Base-by-base conservation (phyloP, 1,140 invertebrate genomes). In the Ptiloglossa arizonensis region DNA sequence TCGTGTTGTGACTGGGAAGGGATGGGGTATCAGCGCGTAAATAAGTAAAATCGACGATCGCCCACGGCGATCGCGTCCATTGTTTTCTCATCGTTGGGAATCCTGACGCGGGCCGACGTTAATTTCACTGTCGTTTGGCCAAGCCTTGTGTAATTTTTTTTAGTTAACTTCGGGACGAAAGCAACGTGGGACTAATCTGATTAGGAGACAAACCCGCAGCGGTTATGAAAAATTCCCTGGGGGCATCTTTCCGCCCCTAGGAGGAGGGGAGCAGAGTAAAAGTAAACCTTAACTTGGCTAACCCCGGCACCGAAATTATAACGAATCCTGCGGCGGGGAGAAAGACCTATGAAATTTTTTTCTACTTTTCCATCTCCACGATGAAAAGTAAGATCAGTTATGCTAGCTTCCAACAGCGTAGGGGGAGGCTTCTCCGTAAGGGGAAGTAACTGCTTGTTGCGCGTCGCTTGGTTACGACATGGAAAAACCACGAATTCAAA, bases 401-500 rank as follows among this genome's bases (percentile, higher is more conserved):
- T 24, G 15, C 59, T 35, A 73, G 13, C 46, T 22, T 13, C 29
- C 29, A 5, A 44, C n/a, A 27, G 38, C 62, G n/a, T n/a, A n/a
- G n/a, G n/a, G 54, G 29, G 3, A 35, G 52, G 15, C 24, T 38
- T n/a, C 52, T 29, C 19, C 54, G 52, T 15, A 15, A 44, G 48
- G 41, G 54, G 50, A 66, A 70, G 32, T 13, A 79, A 84, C 74
- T 81, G 86, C 84, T 86, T 87, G 86, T 87, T 87, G 80, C 84
- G 64, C 82, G 69, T 79, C 71, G 72, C 56, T 35, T 64, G 67
- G 77, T 78, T 73, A 75, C 59, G 64, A 77, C 59, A 22, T 38
- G 74, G 75, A 88, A 87, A 87, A 88, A 84, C 62, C 62, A 44
- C 52, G 80, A 86, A 88, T 88, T 87, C 78, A 87, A 87, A 88